These are phyloP conservation scores for Propithecus deckenii DNA, from an alignment of 2,797 vertebrate genomes.

Conservation along the genomic window DNA sequence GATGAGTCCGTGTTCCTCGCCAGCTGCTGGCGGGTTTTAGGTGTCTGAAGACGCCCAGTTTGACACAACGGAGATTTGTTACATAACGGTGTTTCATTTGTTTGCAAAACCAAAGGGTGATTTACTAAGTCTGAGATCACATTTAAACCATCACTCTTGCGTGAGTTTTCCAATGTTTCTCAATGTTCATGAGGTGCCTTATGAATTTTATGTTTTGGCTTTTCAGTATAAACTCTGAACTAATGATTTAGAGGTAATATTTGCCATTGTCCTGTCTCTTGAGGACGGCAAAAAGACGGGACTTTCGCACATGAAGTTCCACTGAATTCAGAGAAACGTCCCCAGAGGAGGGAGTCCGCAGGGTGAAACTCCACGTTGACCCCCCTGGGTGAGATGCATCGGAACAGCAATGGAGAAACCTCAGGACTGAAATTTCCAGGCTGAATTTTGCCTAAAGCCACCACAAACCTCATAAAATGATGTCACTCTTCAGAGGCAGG, in stretches of 20 bases:
- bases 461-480: conserved; percentile 9
- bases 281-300: neutral
- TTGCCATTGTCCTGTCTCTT: neutral
- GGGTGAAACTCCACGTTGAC: neutral
- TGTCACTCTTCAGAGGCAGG: neutral
- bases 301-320: neutral
- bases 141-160: neutral
- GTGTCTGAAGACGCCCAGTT: accelerated
- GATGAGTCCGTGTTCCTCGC: accelerated
- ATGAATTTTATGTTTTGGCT: neutral
- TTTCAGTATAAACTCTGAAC: accelerated
- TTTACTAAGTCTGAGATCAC: neutral
- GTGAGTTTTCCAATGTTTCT: neutral
- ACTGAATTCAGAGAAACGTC: neutral
- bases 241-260: neutral
- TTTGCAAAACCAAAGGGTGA: neutral
- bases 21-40: accelerated
- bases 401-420: too few species aligned
- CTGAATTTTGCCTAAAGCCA: neutral
- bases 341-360: neutral
- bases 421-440: neutral
- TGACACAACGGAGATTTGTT: neutral
- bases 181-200: neutral
- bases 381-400: accelerated
- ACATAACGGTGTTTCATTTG: accelerated